phyloP scores from a whole-genome alignment of 2,797 vertebrate genomes.

The Phylloscopus collybita region DNA sequence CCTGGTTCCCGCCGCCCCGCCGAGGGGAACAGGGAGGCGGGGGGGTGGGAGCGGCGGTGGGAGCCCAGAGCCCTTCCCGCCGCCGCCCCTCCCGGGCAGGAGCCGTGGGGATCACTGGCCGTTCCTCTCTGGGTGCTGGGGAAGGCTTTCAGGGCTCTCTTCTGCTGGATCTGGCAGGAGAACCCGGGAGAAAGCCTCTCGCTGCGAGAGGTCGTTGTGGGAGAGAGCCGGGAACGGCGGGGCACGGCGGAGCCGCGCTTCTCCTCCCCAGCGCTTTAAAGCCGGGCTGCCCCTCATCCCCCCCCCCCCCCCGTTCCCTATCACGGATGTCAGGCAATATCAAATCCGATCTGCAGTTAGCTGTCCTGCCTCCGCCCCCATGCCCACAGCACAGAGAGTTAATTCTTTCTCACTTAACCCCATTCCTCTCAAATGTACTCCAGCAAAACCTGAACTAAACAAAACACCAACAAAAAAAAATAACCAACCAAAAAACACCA shows the following conservation, averaged over 20 bases:
- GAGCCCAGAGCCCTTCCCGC: not conserved
- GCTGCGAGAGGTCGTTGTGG: not conserved
- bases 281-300: not conserved
- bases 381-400: not conserved
- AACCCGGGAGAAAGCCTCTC: not conserved
- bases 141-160: not conserved
- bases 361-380: not conserved
- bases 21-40: too few species aligned
- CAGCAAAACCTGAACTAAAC: not conserved
- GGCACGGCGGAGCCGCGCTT: not conserved
- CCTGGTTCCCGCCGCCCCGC: not conserved
- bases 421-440: not conserved
- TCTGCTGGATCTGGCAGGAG: not conserved
- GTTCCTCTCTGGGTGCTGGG: not conserved
- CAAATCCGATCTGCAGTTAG: not conserved
- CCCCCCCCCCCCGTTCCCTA: not conserved
- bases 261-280: not conserved
- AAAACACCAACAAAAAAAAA: not conserved
- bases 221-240: not conserved
- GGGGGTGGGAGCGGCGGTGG: not conserved
- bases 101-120: not conserved
- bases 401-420: not conserved
- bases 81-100: not conserved
- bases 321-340: not conserved
- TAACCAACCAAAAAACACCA: not conserved